Conservation (phyloP, 2,113 vertebrate genomes). For the Grus americana region DNA sequence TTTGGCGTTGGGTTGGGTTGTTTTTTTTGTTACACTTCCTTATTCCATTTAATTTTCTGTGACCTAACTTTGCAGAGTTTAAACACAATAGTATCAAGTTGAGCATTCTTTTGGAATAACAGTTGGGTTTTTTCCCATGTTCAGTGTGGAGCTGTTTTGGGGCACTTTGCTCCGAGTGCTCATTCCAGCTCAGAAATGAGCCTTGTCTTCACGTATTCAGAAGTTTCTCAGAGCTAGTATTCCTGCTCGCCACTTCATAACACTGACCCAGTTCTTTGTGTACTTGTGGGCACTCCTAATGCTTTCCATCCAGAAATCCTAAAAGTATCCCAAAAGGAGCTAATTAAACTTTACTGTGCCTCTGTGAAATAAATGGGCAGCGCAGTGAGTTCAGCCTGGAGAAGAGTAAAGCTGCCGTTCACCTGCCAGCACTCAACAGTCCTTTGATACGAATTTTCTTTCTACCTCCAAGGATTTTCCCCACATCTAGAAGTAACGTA, state of each 20-base stretch:
- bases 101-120: not conserved
- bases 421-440: not conserved
- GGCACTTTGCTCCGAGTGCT: not conserved
- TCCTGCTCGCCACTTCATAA: not conserved
- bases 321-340: not conserved
- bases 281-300: not conserved
- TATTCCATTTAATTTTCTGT: not conserved
- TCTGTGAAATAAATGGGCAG: not conserved
- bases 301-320: not conserved
- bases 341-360: not conserved
- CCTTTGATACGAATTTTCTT: not conserved
- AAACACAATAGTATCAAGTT: not conserved
- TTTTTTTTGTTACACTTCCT: not conserved
- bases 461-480: not conserved
- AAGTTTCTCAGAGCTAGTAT: not conserved
- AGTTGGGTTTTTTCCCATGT: not conserved
- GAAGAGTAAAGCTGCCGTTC: not conserved
- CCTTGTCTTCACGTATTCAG: not conserved
- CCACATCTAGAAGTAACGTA: not conserved
- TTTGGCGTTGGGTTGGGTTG: not conserved
- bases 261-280: rapidly evolving
- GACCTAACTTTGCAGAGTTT: not conserved
- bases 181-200: not conserved
- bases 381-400: not conserved
- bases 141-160: not conserved